Conservation (phyloP, 2,797 vertebrate species). For the Sebastes hubbsi region DNA sequence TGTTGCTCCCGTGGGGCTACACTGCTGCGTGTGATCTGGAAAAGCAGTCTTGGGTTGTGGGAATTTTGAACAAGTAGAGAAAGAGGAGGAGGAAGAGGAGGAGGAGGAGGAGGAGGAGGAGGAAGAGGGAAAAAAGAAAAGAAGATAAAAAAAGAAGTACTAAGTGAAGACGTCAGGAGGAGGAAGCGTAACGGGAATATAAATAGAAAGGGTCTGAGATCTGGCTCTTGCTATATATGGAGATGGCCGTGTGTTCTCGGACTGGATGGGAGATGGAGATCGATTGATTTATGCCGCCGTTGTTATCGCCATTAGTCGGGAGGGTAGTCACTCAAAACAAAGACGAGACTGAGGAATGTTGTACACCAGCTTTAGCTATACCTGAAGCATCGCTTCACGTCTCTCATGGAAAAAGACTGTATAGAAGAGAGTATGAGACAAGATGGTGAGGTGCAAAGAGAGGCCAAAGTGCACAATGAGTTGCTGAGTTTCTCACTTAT, state of each 20-base stretch:
- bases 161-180: slow-evolving; percentile 73
- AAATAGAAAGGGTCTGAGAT: slow-evolving; percentile 80
- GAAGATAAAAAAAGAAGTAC: slow-evolving; percentile 36
- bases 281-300: slow-evolving; percentile 66
- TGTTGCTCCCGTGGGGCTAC: slow-evolving; percentile 63
- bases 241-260: slow-evolving; percentile 63
- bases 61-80: slow-evolving; percentile 68
- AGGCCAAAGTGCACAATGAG: slow-evolving; percentile 22
- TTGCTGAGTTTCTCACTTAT: slow-evolving; percentile 8
- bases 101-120: not conserved
- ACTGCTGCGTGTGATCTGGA: slow-evolving; percentile 65
- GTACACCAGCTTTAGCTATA: not conserved
- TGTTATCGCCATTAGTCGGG: slow-evolving; percentile 44
- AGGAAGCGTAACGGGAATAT: slow-evolving; percentile 70
- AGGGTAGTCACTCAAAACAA: slow-evolving; percentile 37
- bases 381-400: slow-evolving; percentile 23
- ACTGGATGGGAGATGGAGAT: slow-evolving; percentile 37
- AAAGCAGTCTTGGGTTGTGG: slow-evolving; percentile 69
- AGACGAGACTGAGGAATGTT: slow-evolving; percentile 15
- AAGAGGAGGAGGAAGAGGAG: slow-evolving; percentile 24
- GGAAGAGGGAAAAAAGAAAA: not conserved
- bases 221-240: slow-evolving; percentile 82
- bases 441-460: not conserved
- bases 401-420: slow-evolving; percentile 20
- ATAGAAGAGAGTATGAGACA: not conserved